A percentile compares a stretch with the other conserved stretches of the same genome.
Conservation (phyloP, 2,797 vertebrate species). For the Anableps anableps region DNA sequence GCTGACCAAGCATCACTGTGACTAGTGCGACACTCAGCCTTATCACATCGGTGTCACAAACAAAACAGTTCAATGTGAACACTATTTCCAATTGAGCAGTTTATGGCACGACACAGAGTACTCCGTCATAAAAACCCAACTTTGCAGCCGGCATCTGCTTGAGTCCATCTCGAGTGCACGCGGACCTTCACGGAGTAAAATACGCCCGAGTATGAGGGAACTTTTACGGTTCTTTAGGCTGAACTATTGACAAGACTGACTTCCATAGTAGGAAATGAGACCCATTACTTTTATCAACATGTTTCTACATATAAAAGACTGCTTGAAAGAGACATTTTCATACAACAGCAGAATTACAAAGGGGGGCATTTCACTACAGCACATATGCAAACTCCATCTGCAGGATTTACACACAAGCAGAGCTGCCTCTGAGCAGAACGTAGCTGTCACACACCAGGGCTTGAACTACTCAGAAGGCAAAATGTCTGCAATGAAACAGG, state of each 20-base stretch:
- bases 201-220: background rate
- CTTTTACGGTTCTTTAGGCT: background rate
- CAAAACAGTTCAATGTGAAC: too few relatives aligned
- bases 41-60: too few relatives aligned
- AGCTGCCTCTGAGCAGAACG: background rate
- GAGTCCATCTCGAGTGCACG: too few relatives aligned
- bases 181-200: background rate
- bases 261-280: background rate
- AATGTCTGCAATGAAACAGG: background rate
- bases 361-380: background rate
- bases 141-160: too few relatives aligned
- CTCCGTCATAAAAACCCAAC: too few relatives aligned
- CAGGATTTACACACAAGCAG: background rate
- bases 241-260: background rate
- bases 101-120: too few relatives aligned
- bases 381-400: background rate
- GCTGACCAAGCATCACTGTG: too few relatives aligned
- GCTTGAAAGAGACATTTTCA: background rate
- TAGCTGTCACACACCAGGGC: background rate
- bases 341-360: background rate
- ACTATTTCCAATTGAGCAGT: too few relatives aligned
- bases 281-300: background rate
- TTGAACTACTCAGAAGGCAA: background rate
- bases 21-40: too few relatives aligned
- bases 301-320: background rate